Evolutionary conservation across 2,888 invertebrate genomes (phyloP), one percentile per base, ranked within the genome.

Genomic region (Muschampia plurimacula): DNA sequence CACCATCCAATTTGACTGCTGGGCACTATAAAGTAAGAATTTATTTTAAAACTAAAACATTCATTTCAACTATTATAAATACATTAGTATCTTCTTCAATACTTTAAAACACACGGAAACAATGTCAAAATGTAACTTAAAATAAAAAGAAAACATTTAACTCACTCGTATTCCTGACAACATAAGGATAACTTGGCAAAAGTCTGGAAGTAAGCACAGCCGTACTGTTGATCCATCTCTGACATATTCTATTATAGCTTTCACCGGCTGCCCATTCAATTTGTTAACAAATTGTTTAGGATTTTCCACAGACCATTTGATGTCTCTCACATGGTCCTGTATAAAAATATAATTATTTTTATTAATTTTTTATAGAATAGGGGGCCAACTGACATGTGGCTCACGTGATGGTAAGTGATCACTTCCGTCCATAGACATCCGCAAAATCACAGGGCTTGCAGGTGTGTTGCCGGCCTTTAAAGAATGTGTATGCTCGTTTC

Each of bases 211-310:
- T 12, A 99, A 94, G 83, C 99, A 97, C 3, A 98, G 97, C 77
- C 99, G 96, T 13, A 99, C 96, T 0, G 99, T 99, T 46, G 99
- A 99, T 0, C 99, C 99, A 91, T 99, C 99, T 72, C 99, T 96
- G 0, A 99, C 99, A 94, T 99, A 98, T 87, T 99, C 99, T 80
- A 99, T 97, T 73, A 99, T 96, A 63, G 99, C 99, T 89, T 97
- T 97, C 6, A 99, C 95, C 0, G 98, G 98, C 85, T 98, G 97
- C 52, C 97, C 97, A 76, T 97, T 97, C 77, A 96, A 96, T 83
- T 98, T 97, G 82, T 99, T 98, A 4, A 99, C 97, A 79, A 88
- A 92, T 97, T 85, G 82, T 77, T 93, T 93, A 0, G 92, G 88
- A 76, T 98, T 98, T 13, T 99, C 99, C 60, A 98, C 95, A 2